These are phyloP conservation scores for Phoenoteleia sp. DNA, from an alignment of 2,888 invertebrate genomes.

Conservation along the genomic window DNA sequence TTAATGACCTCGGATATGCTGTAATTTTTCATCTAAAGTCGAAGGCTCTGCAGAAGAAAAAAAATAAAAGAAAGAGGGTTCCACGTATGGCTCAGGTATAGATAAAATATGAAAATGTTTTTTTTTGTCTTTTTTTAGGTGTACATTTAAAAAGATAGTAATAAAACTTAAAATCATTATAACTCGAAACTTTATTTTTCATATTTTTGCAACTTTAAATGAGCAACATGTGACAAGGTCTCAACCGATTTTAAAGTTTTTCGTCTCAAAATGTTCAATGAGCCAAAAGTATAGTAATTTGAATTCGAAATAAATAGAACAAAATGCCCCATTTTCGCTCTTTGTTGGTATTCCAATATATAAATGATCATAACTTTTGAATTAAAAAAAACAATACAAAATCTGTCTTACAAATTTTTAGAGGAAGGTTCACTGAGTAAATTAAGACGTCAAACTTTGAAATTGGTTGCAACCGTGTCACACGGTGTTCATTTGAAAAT, in stretches of 20 bases:
- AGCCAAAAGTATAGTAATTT: conserved; percentile 27
- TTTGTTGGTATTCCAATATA: conserved; percentile 13
- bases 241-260: conserved; percentile 30
- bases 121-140: background rate
- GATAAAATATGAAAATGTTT: conserved; percentile 2
- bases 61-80: conserved; percentile 26
- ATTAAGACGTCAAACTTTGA: background rate
- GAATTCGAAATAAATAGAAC: conserved; percentile 1
- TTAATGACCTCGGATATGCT: too few relatives aligned
- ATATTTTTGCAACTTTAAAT: conserved; percentile 16
- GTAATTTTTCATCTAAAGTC: too few relatives aligned
- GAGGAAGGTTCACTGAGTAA: conserved; percentile 15
- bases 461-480: background rate
- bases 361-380: conserved; percentile 22
- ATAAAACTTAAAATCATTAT: conserved; percentile 17
- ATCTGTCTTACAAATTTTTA: conserved; percentile 6
- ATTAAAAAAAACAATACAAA: conserved; percentile 8
- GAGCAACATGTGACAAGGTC: background rate
- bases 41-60: too few relatives aligned
- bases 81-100: conserved; percentile 33
- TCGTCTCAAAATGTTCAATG: conserved; percentile 18
- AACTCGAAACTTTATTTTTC: conserved; percentile 39
- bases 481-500: background rate
- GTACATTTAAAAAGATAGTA: background rate
- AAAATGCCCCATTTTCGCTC: conserved; percentile 18